Percentiles rank a stretch among this genome's conserved stretches.
These are phyloP conservation scores for Tetragonula carbonaria DNA, from an alignment of 2,888 invertebrate genomes.

Conservation along the genomic window DNA sequence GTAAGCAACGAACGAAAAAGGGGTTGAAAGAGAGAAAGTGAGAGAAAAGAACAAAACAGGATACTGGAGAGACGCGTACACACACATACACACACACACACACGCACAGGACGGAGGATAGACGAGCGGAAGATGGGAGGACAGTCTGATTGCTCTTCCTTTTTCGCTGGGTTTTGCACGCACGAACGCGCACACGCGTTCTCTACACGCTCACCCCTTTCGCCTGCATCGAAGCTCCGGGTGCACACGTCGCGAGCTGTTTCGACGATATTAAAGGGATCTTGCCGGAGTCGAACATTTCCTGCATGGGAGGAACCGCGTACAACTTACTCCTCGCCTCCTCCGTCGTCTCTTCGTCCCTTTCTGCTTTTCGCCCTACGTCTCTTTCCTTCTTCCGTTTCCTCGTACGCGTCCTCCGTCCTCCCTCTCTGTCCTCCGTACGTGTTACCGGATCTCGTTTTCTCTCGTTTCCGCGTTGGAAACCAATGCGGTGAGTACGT, in stretches of 20 bases:
- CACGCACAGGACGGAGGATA: background rate
- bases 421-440: conserved; percentile 1
- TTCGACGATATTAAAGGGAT: conserved; percentile 77
- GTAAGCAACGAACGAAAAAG: background rate
- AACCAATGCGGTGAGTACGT: conserved; percentile 25
- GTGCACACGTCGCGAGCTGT: conserved; percentile 65
- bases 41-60: conserved; percentile 1
- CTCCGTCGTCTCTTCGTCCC: background rate
- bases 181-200: conserved; percentile 29
- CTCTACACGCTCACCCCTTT: conserved; percentile 23
- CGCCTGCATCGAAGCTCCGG: conserved; percentile 9
- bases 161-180: conserved; percentile 40
- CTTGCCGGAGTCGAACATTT: conserved; percentile 71
- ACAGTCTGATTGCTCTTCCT: conserved; percentile 60
- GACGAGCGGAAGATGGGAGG: conserved; percentile 16
- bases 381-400: background rate
- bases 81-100: background rate
- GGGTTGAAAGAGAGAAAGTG: background rate
- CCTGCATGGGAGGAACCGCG: conserved; percentile 76
- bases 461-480: conserved; percentile 37
- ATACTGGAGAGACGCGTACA: conserved; percentile 8
- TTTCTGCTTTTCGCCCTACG: background rate
- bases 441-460: conserved; percentile 26
- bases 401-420: background rate
- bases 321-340: conserved; percentile 77